These are phyloP conservation scores for Apostichopus californicus DNA, from an alignment of 35 echinoderm and acorn worm genomes.

Conservation along the genomic window DNA sequence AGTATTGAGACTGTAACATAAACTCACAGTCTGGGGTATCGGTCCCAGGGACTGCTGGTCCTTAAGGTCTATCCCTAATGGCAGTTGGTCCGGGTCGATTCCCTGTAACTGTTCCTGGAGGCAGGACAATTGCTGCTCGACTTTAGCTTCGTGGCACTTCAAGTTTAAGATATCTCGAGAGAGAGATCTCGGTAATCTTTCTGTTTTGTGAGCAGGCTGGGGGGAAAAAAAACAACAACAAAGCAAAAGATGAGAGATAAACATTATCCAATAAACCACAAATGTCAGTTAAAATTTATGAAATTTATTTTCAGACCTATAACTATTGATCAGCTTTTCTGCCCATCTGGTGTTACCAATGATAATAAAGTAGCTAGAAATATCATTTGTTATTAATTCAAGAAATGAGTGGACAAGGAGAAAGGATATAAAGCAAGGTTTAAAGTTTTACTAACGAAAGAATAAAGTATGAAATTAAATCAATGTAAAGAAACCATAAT, in stretches of 20 bases:
- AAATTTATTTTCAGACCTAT: not conserved
- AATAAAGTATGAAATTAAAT: too few species aligned
- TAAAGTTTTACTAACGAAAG: too few species aligned
- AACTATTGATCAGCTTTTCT: too few species aligned
- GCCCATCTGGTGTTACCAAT: too few species aligned
- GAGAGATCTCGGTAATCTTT: conserved; percentile 82
- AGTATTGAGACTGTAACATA: too few species aligned
- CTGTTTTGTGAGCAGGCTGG: conserved; percentile 86
- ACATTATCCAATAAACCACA: too few species aligned
- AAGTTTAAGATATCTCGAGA: conserved; percentile 75
- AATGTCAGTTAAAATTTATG: too few species aligned
- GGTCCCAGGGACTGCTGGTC: conserved; percentile 30
- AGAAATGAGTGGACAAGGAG: too few species aligned
- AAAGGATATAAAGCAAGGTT: too few species aligned
- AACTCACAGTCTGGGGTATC: conserved; percentile 18
- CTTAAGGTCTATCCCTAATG: conserved; percentile 66
- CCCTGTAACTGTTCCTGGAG: conserved; percentile 64
- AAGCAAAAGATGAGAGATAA: not conserved
- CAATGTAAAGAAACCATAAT: too few species aligned
- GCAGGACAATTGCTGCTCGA: conserved; percentile 62
- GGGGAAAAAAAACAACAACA: not conserved
- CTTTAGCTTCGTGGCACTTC: conserved; percentile 81
- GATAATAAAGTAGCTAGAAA: too few species aligned
- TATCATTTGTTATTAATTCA: too few species aligned
- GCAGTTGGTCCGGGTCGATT: conserved; percentile 73